Evolutionary conservation across 1,140 invertebrate genomes (phyloP).

Genomic region (Coenobita brevimanus): DNA sequence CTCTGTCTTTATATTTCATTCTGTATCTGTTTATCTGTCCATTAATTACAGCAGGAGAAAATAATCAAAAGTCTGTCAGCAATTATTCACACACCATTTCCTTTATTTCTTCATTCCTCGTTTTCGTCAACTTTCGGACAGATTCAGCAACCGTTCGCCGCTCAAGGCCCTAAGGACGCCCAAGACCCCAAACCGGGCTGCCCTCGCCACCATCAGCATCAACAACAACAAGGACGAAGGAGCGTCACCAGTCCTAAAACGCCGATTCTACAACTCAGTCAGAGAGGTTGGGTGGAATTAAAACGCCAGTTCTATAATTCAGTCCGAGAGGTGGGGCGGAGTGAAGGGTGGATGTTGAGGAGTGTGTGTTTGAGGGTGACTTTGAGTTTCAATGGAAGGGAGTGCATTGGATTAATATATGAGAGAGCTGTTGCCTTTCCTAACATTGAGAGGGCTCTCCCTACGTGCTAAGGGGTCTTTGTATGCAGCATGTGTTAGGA

Average conservation of each 20-base stretch:
- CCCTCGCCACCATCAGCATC: slow-evolving; percentile 19
- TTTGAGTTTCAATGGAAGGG: background rate
- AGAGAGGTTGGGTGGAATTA: background rate
- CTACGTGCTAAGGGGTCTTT: too few species aligned
- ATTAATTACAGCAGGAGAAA: too few species aligned
- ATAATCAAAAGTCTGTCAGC: too few species aligned
- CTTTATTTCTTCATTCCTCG: background rate
- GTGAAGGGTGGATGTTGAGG: too few species aligned
- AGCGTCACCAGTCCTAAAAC: slow-evolving; percentile 24
- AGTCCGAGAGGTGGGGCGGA: too few species aligned
- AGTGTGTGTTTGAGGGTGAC: background rate
- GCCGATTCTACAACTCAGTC: background rate
- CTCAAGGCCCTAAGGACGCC: slow-evolving; percentile 48
- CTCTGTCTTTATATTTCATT: background rate
- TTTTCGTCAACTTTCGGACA: too few species aligned
- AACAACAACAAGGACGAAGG: slow-evolving; percentile 24
- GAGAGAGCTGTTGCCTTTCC: too few species aligned
- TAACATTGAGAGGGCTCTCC: too few species aligned
- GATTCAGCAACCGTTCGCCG: slow-evolving; percentile 51
- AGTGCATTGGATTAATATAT: too few species aligned
- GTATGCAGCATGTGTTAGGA: too few species aligned
- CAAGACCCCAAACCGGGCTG: slow-evolving; percentile 34
- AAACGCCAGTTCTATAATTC: background rate
- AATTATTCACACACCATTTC: too few species aligned
- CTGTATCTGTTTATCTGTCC: too few species aligned